phyloP scores from a whole-genome alignment of 2,888 invertebrate species.

The Druceiella hillmani region DNA sequence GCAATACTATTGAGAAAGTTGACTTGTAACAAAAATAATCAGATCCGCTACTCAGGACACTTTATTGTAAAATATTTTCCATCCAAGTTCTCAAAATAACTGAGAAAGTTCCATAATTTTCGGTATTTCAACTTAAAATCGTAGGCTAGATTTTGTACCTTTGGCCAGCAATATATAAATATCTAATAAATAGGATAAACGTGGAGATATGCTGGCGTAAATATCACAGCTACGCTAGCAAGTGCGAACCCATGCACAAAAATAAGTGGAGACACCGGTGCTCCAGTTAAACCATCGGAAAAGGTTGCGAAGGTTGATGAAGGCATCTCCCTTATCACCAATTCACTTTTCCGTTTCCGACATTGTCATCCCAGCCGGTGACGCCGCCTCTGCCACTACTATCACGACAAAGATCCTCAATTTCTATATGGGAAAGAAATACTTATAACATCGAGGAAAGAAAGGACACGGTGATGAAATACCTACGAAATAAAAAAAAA shows the following conservation, averaged over 20 bases:
- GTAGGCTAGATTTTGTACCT: not conserved
- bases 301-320: not conserved
- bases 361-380: not conserved
- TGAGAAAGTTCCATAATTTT: not conserved
- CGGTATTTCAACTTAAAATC: not conserved
- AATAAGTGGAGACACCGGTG: not conserved
- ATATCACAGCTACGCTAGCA: not conserved
- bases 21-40: not conserved
- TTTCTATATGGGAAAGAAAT: not conserved
- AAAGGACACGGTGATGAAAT: no score
- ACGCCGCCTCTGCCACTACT: not conserved
- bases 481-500: no score
- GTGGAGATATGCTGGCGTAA: no score
- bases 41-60: not conserved
- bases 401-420: not conserved
- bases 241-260: not conserved
- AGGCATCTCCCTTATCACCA: not conserved
- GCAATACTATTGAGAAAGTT: not conserved
- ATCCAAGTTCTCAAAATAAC: not conserved
- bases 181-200: no score
- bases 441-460: no score
- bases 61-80: not conserved
- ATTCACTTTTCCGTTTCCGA: not conserved
- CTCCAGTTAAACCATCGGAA: not conserved
- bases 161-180: not conserved